Base-by-base conservation (phyloP, 2,888 invertebrate species). In the Luperina nickerlii region DNA sequence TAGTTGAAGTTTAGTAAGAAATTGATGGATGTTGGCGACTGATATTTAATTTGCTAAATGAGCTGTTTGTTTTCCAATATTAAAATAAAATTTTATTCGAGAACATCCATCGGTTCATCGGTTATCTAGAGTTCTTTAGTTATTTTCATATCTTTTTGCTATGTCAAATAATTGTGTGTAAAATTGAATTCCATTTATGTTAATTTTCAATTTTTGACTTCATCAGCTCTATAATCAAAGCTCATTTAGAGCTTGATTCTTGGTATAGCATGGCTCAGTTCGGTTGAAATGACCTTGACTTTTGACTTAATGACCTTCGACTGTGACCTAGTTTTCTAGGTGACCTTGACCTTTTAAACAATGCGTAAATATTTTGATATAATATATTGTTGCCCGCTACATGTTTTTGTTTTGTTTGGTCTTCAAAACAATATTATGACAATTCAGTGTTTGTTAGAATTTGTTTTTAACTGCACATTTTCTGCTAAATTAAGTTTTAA, bases 201-300 rank as follows among this genome's bases (percentile, higher is more conserved):
- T 60, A 18, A 11, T 51, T 24, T 62, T 51, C 0, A 20, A 20
- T 38, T 45, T 32, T 6, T 18, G 13, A 24, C 20, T 45, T 38
- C 9, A n/a, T 9, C 3, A 1, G 54, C 3, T 7, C 20, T 51
- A 1, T 9, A 63, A 32, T 51, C 42, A n/a, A 7, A 15, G 32
- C 32, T 32, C 32, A 1, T 32, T 0, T 32, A 60, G 9, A 77
- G 62, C 72, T 68, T 63, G 51, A 66, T 27, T 51, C 3, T 20
- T 76, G 24, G 6, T 15, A 11, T 0, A 48, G 5, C 15, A 45
- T 72, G 73, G 72, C 79, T 71, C 67, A 80, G 60, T 42, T 51
- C 54, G 2, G 13, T 38, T n/a, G 5, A n/a, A 57, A 72, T 86
- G 86, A 79, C 83, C 81, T 84, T 78, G 83, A 85, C 82, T 81